Conservation (phyloP, 2,888 invertebrate genomes). For the Nomada lathburiana region DNA sequence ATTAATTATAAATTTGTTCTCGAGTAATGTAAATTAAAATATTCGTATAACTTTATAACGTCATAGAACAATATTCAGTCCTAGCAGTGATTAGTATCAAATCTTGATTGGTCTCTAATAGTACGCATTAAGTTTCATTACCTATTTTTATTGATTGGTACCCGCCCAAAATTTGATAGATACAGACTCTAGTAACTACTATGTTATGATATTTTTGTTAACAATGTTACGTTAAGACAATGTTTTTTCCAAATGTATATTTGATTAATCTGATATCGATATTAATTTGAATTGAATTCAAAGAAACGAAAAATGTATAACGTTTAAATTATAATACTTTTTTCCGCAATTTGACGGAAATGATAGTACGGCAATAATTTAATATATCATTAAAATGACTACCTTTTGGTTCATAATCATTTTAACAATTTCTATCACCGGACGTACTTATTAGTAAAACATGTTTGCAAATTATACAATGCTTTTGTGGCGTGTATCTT, state of each 20-base stretch:
- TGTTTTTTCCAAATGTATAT: slow-evolving; percentile 12
- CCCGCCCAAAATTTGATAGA: slow-evolving; percentile 59
- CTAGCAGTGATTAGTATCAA: slow-evolving; percentile 44
- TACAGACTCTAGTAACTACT: slow-evolving; percentile 48
- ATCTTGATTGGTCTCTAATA: slow-evolving; percentile 51
- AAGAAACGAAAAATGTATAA: slow-evolving; percentile 1
- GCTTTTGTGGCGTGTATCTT: slow-evolving; percentile 40
- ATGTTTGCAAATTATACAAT: slow-evolving; percentile 26
- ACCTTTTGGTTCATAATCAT: slow-evolving; percentile 11
- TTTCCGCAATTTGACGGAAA: not conserved
- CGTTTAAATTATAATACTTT: not conserved
- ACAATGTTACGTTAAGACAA: slow-evolving; percentile 30
- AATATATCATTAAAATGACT: slow-evolving; percentile 16
- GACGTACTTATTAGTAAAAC: slow-evolving; percentile 33
- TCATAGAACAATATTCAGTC: slow-evolving; percentile 17
- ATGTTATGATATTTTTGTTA: slow-evolving; percentile 32
- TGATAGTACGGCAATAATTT: slow-evolving; percentile 7
- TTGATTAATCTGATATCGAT: slow-evolving; percentile 18
- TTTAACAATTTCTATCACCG: slow-evolving; percentile 4
- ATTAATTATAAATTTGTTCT: not conserved
- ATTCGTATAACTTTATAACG: not conserved
- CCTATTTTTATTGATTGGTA: slow-evolving; percentile 54
- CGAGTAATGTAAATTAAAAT: slow-evolving; percentile 27
- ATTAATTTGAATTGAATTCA: slow-evolving; percentile 33
- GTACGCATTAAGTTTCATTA: slow-evolving; percentile 40